These are phyloP conservation scores for Zoanthus sansibaricus DNA, from an alignment of 92 coral and sea anemone genomes.

Conservation along the genomic window DNA sequence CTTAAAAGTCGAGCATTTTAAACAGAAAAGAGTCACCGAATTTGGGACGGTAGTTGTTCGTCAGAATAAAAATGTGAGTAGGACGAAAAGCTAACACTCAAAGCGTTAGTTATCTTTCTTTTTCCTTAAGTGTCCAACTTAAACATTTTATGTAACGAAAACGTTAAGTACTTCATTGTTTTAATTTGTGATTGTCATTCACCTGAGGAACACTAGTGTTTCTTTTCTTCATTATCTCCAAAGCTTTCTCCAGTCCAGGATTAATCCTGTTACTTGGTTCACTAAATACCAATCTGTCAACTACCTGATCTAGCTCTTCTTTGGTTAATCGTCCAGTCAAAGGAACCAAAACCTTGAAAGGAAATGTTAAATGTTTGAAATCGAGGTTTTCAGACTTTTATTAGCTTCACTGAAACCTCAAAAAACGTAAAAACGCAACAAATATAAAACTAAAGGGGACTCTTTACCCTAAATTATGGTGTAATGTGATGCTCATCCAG, in stretches of 20 bases:
- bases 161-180: neutral
- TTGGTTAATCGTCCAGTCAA: neutral
- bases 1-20: too few species aligned
- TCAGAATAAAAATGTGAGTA: too few species aligned
- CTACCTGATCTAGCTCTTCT: neutral
- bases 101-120: too few species aligned
- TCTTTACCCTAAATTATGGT: too few species aligned
- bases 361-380: neutral
- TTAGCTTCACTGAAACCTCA: neutral
- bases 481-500: too few species aligned
- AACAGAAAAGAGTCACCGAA: too few species aligned
- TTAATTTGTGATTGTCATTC: neutral
- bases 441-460: too few species aligned
- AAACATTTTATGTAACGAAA: too few species aligned
- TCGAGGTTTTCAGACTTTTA: neutral
- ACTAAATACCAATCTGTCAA: neutral
- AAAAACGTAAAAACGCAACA: too few species aligned
- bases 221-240: constrained; percentile 25
- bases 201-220: constrained; percentile 15
- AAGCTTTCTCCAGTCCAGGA: constrained; percentile 29
- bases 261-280: constrained; percentile 21
- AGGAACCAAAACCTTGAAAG: constrained; percentile 22
- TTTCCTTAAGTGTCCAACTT: too few species aligned
- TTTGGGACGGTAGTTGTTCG: too few species aligned
- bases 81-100: too few species aligned